Percentiles rank a stretch among this genome's conserved stretches.
These are phyloP conservation scores for Machimus rusticus DNA, from an alignment of 2,888 invertebrate genomes.

Conservation along the genomic window DNA sequence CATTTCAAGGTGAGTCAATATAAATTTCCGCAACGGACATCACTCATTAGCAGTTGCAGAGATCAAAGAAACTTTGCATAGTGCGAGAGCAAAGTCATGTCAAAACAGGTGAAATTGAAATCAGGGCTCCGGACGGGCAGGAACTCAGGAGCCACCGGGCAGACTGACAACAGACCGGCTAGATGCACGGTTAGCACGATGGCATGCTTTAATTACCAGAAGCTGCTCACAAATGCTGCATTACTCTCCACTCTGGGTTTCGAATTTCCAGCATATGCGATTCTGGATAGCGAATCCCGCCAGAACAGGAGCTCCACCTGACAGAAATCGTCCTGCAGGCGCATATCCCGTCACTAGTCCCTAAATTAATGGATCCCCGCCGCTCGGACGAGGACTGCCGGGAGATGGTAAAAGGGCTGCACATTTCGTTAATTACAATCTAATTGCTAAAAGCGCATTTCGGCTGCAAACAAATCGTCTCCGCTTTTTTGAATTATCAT, in stretches of 20 bases:
- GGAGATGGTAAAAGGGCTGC: neutral
- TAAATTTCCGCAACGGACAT: neutral
- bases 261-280: neutral
- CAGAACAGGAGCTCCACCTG: neutral
- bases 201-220: neutral
- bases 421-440: constrained; percentile 22
- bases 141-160: too few relatives aligned
- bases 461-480: neutral
- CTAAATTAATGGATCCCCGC: constrained; percentile 5
- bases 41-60: neutral
- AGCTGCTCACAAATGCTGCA: neutral
- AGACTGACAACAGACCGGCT: neutral
- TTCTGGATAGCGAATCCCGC: neutral
- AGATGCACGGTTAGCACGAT: neutral
- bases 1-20: neutral
- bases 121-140: neutral
- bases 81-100: neutral
- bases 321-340: neutral
- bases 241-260: neutral
- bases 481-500: neutral
- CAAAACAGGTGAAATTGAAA: neutral
- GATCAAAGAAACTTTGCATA: neutral
- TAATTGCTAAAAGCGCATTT: neutral
- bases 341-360: neutral
- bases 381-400: neutral